phyloP scores from a whole-genome alignment of 2,888 invertebrate species.

The Seira ritae region DNA sequence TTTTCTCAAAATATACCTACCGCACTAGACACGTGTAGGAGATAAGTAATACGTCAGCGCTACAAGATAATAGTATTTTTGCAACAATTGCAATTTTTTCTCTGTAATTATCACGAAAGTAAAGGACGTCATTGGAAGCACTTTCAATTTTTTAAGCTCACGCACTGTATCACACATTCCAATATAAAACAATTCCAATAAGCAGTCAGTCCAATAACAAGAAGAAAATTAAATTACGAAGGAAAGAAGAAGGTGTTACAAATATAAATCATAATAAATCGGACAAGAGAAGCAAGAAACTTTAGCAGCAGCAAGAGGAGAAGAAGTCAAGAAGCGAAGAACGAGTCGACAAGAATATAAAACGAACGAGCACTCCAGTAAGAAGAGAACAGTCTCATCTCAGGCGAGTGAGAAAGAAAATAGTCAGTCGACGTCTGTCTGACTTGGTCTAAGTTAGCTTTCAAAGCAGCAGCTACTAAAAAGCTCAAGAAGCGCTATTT shows the following conservation, averaged over 20 bases:
- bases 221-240: not conserved
- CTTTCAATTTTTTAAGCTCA: slow-evolving; percentile 3
- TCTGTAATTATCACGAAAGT: not conserved
- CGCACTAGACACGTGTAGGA: slow-evolving; percentile 25
- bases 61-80: not conserved
- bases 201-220: not conserved
- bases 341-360: slow-evolving; percentile 46
- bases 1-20: not conserved
- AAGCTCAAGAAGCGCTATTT: not conserved
- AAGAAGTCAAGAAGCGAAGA: slow-evolving; percentile 17
- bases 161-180: slow-evolving; percentile 7
- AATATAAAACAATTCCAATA: not conserved
- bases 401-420: slow-evolving; percentile 47
- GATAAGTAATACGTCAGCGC: slow-evolving; percentile 9
- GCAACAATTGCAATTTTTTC: not conserved
- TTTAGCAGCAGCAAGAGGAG: not conserved
- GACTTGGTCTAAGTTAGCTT: slow-evolving; percentile 28
- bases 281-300: not conserved
- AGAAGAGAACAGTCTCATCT: slow-evolving; percentile 61
- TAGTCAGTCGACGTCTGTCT: slow-evolving; percentile 32
- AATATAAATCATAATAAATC: no score
- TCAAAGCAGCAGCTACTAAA: slow-evolving; percentile 2
- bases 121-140: slow-evolving; percentile 5
- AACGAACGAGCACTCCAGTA: slow-evolving; percentile 59
- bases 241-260: not conserved